Percentiles rank a stretch among this genome's conserved stretches.
Evolutionary conservation across 2,113 vertebrate genomes (phyloP).

Genomic region (Ctenodactylus gundi): DNA sequence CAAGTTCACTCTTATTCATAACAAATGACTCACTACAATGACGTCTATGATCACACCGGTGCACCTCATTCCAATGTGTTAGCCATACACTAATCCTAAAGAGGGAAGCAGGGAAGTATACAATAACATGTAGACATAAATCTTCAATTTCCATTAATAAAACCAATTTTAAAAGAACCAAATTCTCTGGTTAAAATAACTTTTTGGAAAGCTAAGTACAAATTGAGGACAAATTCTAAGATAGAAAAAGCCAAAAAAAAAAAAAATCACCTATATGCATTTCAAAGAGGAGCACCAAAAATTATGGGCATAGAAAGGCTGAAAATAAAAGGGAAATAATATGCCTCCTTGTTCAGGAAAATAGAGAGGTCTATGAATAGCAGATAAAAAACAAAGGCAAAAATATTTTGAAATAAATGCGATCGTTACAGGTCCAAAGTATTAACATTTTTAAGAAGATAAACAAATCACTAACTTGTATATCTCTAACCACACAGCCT

Average conservation of each 20-base stretch:
- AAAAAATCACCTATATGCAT: background rate
- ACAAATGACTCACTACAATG: background rate
- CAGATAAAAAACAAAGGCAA: background rate
- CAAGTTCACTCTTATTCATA: background rate
- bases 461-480: background rate
- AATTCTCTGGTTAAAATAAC: background rate
- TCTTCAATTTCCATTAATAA: background rate
- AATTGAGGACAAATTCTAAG: background rate
- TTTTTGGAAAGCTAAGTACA: background rate
- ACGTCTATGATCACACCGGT: background rate
- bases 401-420: background rate
- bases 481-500: background rate
- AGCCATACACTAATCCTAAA: background rate
- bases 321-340: background rate
- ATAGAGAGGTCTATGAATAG: background rate
- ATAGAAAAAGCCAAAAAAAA: background rate
- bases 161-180: background rate
- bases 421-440: background rate
- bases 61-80: background rate
- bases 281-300: background rate
- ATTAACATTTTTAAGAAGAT: background rate
- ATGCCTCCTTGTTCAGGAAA: background rate
- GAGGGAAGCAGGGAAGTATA: background rate
- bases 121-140: constrained; percentile 10
- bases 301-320: background rate